These are phyloP conservation scores for Canis aureus DNA, from an alignment of 2,113 vertebrate species.

Conservation along the genomic window DNA sequence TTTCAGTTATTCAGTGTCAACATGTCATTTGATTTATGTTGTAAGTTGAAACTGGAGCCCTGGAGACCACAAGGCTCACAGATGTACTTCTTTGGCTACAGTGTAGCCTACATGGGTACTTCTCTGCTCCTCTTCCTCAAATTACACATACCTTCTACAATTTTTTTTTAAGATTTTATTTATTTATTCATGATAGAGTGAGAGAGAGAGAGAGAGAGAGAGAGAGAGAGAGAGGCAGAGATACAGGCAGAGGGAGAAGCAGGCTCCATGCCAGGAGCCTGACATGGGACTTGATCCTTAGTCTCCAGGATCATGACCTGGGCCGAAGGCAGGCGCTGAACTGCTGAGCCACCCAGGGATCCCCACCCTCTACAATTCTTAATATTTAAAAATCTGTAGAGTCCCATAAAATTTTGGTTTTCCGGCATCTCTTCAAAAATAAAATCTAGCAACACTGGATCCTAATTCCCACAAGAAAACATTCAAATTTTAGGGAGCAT, in stretches of 20 bases:
- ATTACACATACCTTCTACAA: neutral
- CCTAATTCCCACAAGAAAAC: neutral
- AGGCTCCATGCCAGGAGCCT: too few species aligned
- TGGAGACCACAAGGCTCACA: neutral
- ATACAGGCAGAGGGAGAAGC: too few species aligned
- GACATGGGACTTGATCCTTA: too few species aligned
- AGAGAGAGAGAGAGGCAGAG: too few species aligned
- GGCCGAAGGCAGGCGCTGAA: too few species aligned
- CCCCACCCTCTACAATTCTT: neutral
- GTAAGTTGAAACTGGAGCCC: neutral
- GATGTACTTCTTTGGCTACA: neutral
- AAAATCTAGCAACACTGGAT: neutral
- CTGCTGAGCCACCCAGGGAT: too few species aligned
- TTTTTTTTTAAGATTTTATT: neutral
- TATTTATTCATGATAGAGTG: too few species aligned
- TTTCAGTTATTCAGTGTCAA: neutral
- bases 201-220: too few species aligned
- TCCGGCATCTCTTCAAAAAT: constrained; percentile 38
- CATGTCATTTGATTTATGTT: neutral
- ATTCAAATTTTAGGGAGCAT: neutral
- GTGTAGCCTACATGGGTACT: neutral
- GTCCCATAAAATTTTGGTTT: neutral
- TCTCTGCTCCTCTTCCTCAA: neutral
- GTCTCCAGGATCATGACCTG: too few species aligned
- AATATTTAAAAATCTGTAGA: neutral